Evolutionary conservation across 2,888 invertebrate species (phyloP).

Genomic region (Stenodema calcarata): DNA sequence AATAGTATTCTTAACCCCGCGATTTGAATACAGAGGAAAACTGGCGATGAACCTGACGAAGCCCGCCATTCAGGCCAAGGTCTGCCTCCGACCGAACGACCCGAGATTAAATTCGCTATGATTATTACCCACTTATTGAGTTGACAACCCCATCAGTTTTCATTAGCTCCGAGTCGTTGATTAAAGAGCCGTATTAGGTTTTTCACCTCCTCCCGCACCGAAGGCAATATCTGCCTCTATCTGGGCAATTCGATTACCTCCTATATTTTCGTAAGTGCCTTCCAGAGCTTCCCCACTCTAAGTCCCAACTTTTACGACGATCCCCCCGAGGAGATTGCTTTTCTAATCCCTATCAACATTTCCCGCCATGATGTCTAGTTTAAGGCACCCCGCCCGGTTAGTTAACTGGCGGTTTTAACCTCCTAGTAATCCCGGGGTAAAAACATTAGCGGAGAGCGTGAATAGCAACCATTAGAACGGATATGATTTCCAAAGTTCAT

Average conservation of each 20-base stretch:
- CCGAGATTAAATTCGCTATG: neutral
- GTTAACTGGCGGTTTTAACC: no score
- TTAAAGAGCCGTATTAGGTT: neutral
- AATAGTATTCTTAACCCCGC: neutral
- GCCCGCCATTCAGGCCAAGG: neutral
- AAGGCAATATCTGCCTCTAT: neutral
- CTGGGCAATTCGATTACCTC: neutral
- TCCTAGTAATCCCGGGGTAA: no score
- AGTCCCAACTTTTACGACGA: neutral
- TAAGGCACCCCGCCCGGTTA: neutral
- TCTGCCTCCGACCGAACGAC: neutral
- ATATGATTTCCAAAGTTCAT: no score
- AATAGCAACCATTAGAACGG: no score
- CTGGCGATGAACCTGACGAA: neutral
- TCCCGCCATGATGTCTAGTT: neutral
- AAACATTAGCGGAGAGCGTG: no score
- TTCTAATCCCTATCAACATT: neutral
- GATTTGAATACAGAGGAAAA: neutral
- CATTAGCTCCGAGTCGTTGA: neutral
- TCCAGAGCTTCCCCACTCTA: neutral
- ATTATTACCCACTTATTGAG: conserved; percentile 8
- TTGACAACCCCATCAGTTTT: conserved; percentile 16
- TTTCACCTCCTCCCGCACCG: neutral
- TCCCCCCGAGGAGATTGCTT: neutral
- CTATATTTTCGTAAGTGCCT: neutral